phyloP scores from a whole-genome alignment of 2,888 invertebrate species.

The Leistus spinibarbis region DNA sequence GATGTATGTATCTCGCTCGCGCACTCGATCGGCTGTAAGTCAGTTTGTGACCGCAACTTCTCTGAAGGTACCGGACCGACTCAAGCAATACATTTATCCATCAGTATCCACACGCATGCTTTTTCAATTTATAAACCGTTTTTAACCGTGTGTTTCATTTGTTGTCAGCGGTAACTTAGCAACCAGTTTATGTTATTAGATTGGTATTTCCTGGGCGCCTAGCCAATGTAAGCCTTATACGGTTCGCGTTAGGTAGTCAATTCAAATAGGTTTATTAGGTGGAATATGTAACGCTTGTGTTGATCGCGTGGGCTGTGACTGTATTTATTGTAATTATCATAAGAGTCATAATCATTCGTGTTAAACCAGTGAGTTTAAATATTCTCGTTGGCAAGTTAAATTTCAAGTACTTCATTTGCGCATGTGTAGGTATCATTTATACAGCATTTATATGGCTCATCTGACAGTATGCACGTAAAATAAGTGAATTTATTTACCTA shows the following conservation, averaged over 20 bases:
- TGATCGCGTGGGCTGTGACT: not conserved
- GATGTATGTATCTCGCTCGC: too few relatives aligned
- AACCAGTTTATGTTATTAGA: conserved; percentile 15
- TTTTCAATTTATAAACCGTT: not conserved
- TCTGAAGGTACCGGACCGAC: too few relatives aligned
- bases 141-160: not conserved
- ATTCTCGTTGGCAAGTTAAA: not conserved
- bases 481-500: not conserved
- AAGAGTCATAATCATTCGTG: not conserved
- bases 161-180: conserved; percentile 9
- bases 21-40: too few relatives aligned
- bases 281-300: conserved; percentile 6
- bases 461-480: not conserved
- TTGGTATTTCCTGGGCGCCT: conserved; percentile 34
- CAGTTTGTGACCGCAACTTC: too few relatives aligned
- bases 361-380: not conserved
- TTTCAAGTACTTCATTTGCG: too few relatives aligned
- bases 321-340: not conserved
- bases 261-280: conserved; percentile 30
- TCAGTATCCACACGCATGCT: not conserved
- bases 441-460: not conserved
- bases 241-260: not conserved
- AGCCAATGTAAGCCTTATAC: conserved; percentile 23
- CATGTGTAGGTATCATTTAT: not conserved
- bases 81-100: not conserved